Conservation (phyloP, 1,140 invertebrate genomes). For the Palaemon carinicauda region DNA sequence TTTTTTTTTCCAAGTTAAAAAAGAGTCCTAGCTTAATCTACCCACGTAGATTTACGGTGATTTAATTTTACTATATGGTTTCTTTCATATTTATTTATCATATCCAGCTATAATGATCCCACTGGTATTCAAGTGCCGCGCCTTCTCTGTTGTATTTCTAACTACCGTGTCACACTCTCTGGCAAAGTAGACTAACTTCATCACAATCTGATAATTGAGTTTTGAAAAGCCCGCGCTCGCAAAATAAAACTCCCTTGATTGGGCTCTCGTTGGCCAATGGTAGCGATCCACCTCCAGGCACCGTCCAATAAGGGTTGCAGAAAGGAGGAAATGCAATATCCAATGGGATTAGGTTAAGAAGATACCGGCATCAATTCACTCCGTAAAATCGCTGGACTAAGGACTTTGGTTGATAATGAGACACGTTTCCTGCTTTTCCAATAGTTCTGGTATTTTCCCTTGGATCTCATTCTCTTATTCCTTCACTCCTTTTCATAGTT, state of each 20-base stretch:
- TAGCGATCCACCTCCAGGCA: background rate
- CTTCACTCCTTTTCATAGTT: too few species aligned
- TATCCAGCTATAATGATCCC: background rate
- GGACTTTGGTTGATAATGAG: background rate
- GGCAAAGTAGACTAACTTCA: background rate
- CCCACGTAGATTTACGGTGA: too few species aligned
- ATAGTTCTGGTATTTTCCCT: background rate
- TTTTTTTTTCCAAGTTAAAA: too few species aligned
- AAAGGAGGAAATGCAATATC: slow-evolving; percentile 12
- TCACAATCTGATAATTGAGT: slow-evolving; percentile 25
- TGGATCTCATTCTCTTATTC: background rate
- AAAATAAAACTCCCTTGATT: slow-evolving; percentile 25
- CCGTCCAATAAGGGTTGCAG: background rate
- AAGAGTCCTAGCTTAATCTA: too few species aligned
- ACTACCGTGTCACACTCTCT: background rate
- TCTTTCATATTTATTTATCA: too few species aligned
- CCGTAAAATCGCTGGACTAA: slow-evolving; percentile 1
- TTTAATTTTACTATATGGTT: too few species aligned
- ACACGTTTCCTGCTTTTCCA: background rate
- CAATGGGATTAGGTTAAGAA: slow-evolving; percentile 17
- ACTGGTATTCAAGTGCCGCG: background rate
- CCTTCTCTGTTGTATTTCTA: background rate
- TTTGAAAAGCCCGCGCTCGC: slow-evolving; percentile 10
- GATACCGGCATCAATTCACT: slow-evolving; percentile 13
- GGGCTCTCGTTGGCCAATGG: background rate